A percentile compares a stretch with the other conserved stretches of the same genome.
Conservation (phyloP, 2,888 invertebrate species). For the Hypercompe scribonia region DNA sequence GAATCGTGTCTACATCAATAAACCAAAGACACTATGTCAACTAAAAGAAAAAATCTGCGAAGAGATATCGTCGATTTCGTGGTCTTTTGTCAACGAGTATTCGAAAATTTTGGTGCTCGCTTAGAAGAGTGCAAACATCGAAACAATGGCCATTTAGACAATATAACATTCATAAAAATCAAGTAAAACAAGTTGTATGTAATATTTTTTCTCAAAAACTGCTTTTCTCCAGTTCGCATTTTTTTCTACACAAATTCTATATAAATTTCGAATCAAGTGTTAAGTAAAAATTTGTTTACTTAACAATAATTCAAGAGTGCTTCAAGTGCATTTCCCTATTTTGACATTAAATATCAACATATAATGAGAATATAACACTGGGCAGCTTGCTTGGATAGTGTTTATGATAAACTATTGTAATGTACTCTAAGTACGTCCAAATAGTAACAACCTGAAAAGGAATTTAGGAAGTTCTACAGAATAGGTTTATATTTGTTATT, state of each 20-base stretch:
- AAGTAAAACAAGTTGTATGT: background rate
- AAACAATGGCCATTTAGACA: too few species aligned
- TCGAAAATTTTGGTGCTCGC: too few species aligned
- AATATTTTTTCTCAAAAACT: background rate
- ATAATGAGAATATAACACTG: background rate
- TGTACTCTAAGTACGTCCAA: background rate
- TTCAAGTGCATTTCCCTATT: background rate
- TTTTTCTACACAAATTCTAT: background rate
- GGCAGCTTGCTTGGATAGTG: background rate
- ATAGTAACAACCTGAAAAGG: too few species aligned
- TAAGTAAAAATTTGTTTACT: background rate
- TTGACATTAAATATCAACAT: background rate
- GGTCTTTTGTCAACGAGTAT: too few species aligned
- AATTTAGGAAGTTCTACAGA: conserved; percentile 8
- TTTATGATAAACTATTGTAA: background rate
- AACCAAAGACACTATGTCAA: too few species aligned
- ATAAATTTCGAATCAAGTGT: background rate
- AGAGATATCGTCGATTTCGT: too few species aligned
- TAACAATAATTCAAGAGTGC: too few species aligned
- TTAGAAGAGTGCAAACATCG: too few species aligned
- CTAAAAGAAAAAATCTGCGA: too few species aligned
- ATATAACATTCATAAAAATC: too few species aligned
- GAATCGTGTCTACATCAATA: too few species aligned
- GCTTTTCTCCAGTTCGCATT: background rate
- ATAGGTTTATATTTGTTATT: conserved; percentile 26